These are phyloP conservation scores for Gisinianus flammeolus DNA, from an alignment of 2,888 invertebrate genomes.

Conservation along the genomic window DNA sequence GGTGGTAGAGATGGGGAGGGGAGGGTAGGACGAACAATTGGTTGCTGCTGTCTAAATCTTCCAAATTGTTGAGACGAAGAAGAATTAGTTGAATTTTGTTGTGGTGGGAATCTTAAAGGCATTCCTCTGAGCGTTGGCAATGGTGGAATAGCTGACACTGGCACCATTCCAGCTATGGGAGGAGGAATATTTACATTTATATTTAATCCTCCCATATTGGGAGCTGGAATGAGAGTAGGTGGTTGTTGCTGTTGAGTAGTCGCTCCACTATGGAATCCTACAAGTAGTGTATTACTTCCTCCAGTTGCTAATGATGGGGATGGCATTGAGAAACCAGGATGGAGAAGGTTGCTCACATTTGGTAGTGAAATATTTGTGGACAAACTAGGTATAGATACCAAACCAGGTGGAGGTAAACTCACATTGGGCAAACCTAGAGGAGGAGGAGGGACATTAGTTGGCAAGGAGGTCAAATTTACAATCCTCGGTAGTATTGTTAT, in stretches of 20 bases:
- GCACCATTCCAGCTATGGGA: slow-evolving; percentile 42
- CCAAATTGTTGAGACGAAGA: background rate
- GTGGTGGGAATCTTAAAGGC: slow-evolving; percentile 13
- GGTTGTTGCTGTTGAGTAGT: background rate
- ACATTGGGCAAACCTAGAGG: slow-evolving; percentile 35
- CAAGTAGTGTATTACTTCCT: background rate
- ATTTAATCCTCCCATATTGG: slow-evolving; percentile 31
- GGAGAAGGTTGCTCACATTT: too few species aligned
- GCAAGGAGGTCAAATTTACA: too few species aligned
- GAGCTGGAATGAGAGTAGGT: slow-evolving; percentile 20
- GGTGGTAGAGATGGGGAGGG: background rate
- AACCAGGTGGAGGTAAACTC: slow-evolving; percentile 44
- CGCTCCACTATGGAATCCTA: background rate
- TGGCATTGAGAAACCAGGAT: background rate
- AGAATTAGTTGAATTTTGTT: background rate
- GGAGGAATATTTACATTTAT: slow-evolving; percentile 55
- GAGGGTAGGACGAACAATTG: too few species aligned
- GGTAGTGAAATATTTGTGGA: slow-evolving; percentile 30
- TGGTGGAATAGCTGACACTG: slow-evolving; percentile 33
- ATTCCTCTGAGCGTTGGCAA: slow-evolving; percentile 24
- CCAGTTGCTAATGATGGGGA: background rate
- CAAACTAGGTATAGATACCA: slow-evolving; percentile 24
- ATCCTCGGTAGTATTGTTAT: slow-evolving; percentile 38
- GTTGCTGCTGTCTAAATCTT: slow-evolving; percentile 10
- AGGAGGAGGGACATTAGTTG: slow-evolving; percentile 36